These are phyloP conservation scores for Tokudaia tokunoshimensis DNA, from an alignment of 2,797 vertebrate genomes.

Conservation along the genomic window DNA sequence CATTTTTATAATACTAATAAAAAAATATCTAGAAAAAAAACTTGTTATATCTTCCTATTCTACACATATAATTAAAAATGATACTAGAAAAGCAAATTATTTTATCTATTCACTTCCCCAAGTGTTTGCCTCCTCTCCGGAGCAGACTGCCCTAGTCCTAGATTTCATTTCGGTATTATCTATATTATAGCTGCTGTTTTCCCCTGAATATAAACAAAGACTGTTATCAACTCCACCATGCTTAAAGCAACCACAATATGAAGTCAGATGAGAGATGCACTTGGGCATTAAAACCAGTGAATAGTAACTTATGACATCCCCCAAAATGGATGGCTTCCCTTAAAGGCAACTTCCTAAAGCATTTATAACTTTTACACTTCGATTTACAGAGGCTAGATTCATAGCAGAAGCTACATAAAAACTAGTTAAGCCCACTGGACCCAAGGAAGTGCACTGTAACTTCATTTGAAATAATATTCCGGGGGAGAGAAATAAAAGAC, in stretches of 20 bases:
- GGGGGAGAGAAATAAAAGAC: conserved; percentile 32
- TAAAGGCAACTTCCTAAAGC: conserved; percentile 36
- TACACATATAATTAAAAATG: conserved; percentile 22
- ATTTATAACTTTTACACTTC: conserved; percentile 4
- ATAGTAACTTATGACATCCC: background rate
- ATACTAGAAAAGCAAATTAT: conserved; percentile 54
- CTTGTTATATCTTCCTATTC: background rate
- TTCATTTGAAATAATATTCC: conserved; percentile 53
- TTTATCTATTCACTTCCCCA: conserved; percentile 32
- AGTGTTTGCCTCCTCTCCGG: conserved; percentile 17
- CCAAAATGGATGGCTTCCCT: conserved; percentile 33
- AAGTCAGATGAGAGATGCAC: conserved; percentile 31
- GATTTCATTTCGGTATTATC: conserved; percentile 12
- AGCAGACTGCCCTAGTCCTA: background rate
- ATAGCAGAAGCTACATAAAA: conserved; percentile 32
- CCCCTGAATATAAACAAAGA: conserved; percentile 40
- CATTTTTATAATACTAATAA: conserved; percentile 34
- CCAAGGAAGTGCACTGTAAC: background rate
- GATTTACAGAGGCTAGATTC: conserved; percentile 9
- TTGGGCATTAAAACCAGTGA: conserved; percentile 42
- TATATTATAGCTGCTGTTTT: conserved; percentile 8
- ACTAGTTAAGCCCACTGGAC: background rate
- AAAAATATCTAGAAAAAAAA: background rate
- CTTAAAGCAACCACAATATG: conserved; percentile 54
- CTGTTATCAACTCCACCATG: background rate